These are phyloP conservation scores for Disparrhopalites patrizii DNA, from an alignment of 2,888 invertebrate genomes.

Conservation along the genomic window DNA sequence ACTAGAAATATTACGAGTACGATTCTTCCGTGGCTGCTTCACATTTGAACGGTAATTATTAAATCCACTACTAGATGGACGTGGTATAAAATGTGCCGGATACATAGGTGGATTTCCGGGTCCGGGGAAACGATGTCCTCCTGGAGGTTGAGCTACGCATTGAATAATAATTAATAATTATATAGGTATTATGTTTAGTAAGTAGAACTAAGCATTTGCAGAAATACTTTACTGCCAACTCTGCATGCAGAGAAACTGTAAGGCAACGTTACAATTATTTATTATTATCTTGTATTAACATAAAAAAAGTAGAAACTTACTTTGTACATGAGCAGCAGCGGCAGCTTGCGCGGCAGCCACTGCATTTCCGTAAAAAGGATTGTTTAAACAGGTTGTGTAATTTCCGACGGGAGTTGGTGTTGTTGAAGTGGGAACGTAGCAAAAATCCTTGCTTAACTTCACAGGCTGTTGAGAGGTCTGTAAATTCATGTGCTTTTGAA, in stretches of 20 bases:
- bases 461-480: slow-evolving; percentile 16
- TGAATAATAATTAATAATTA: neutral
- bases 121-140: slow-evolving; percentile 25
- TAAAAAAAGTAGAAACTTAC: slow-evolving; percentile 6
- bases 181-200: neutral
- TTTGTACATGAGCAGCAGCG: slow-evolving; percentile 28
- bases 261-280: no score
- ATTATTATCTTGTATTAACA: neutral
- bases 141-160: slow-evolving; percentile 20
- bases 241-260: neutral
- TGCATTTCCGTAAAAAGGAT: slow-evolving; percentile 24
- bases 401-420: slow-evolving; percentile 12
- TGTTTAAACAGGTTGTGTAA: slow-evolving; percentile 21
- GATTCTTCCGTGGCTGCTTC: slow-evolving; percentile 17
- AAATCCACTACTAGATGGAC: slow-evolving; percentile 17
- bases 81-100: slow-evolving; percentile 22
- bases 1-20: slow-evolving; percentile 22
- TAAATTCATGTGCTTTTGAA: no score
- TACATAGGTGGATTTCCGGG: slow-evolving; percentile 24
- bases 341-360: slow-evolving; percentile 13
- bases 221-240: neutral
- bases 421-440: slow-evolving; percentile 27
- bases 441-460: slow-evolving; percentile 18
- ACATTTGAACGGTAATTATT: slow-evolving; percentile 19
- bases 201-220: neutral